Evolutionary conservation across 2,888 invertebrate genomes (phyloP), one percentile per base, ranked within the genome.

Genomic region (Nasonia oneida): DNA sequence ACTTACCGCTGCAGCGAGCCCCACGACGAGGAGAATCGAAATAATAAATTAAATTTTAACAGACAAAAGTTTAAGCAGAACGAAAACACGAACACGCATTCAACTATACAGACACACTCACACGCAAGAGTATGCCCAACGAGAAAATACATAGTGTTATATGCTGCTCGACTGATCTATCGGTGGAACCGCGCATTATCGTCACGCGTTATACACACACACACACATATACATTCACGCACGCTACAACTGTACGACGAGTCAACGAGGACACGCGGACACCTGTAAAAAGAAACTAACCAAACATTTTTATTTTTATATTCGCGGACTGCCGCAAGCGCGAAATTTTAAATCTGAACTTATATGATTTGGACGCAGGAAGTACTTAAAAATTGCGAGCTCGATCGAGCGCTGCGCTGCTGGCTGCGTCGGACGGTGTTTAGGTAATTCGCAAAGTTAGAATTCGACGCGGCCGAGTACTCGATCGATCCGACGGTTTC

Each of bases 131-230:
- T 61, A 39, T 39, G 53, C 42, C 18, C 50, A 23, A 2, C 15
- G 18, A 50, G 37, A 74, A 10, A 61, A 61, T 33, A 64, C 57
- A 42, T 73, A 15, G 42, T 18, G 33, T 37, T 50, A n/a, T 18
- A 53, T 73, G 75, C 84, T 84, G 75, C 84, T 84, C 80, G 84
- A 84, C 80, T 84, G 84, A 84, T 53, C 42, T 75, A 70, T 23
- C 70, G 57, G 84, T 76, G 80, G 42, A 84, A 80, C 53, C 67
- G 80, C 50, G 79, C 79, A 61, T 70, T 15, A 33, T 67, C 33
- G 33, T 29, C 67, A 75, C 47, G 78, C 78, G 50, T 77, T 3
- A 18, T 37, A 80, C 33, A 50, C 5, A 74, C 29, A 67, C 2
- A 29, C 37, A 4, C 5, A 37, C 5, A 37, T 0, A 37, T 33